Evolutionary conservation across 2,797 vertebrate genomes (phyloP).

Genomic region (Megaceryle alcyon): DNA sequence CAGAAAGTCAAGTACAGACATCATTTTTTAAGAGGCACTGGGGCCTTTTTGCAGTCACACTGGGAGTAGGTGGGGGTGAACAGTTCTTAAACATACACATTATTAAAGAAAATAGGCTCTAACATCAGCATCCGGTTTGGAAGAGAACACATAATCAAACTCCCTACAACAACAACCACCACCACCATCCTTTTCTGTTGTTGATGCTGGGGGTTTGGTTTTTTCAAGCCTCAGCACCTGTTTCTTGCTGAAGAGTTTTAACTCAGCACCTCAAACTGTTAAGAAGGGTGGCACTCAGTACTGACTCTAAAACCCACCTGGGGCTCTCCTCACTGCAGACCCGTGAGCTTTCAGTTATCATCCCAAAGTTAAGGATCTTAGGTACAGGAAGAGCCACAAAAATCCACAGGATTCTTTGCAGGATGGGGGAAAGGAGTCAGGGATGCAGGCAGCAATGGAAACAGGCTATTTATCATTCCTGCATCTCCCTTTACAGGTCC

Average conservation of each 20-base stretch:
- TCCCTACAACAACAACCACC: not conserved
- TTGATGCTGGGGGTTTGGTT: not conserved
- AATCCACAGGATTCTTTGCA: not conserved
- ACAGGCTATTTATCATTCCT: not conserved
- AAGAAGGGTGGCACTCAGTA: not conserved
- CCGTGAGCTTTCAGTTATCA: rapidly evolving
- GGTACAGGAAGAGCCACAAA: not conserved
- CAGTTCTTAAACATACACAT: not conserved
- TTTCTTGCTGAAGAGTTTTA: not conserved
- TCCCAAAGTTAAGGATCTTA: not conserved
- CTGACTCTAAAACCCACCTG: not conserved
- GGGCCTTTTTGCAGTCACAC: not conserved
- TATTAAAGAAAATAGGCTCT: not conserved
- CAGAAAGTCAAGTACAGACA: not conserved
- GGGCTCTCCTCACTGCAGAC: not conserved
- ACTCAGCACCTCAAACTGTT: not conserved
- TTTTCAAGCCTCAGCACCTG: not conserved
- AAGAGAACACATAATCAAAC: not conserved
- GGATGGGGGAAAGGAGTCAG: not conserved
- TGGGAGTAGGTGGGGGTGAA: not conserved
- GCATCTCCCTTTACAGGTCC: not conserved
- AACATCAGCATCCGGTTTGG: not conserved
- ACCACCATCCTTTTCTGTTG: not conserved
- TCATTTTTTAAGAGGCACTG: not conserved
- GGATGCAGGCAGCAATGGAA: not conserved